Evolutionary conservation across 2,888 invertebrate species (phyloP).

Genomic region (Molorchus minor): DNA sequence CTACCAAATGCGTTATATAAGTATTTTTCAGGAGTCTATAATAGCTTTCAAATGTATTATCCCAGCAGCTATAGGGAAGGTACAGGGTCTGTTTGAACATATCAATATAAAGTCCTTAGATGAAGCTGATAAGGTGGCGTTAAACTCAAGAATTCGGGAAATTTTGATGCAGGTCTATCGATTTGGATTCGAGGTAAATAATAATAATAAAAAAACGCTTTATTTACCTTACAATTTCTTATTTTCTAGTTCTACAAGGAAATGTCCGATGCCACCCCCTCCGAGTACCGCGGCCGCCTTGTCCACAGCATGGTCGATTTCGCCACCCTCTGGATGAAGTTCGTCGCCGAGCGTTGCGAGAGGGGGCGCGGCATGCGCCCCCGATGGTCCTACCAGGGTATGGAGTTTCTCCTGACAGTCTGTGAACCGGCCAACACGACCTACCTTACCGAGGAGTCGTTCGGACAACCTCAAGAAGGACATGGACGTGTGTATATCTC

Average conservation of each 20-base stretch:
- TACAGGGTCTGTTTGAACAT: constrained; percentile 66
- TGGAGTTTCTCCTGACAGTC: constrained; percentile 86
- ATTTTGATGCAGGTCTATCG: constrained; percentile 88
- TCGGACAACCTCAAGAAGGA: constrained; percentile 77
- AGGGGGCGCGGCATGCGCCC: constrained; percentile 77
- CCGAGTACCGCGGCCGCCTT: constrained; percentile 61
- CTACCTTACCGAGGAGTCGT: constrained; percentile 79
- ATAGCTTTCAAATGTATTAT: constrained; percentile 68
- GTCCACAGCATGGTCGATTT: constrained; percentile 73
- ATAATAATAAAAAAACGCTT: too few species aligned
- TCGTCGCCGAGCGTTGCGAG: constrained; percentile 86
- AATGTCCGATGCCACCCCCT: constrained; percentile 69
- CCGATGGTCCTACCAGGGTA: constrained; percentile 88
- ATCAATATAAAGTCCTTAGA: constrained; percentile 65
- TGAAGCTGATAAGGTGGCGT: constrained; percentile 68
- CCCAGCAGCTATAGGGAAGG: constrained; percentile 66
- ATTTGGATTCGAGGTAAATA: constrained; percentile 84
- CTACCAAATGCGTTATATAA: too few species aligned
- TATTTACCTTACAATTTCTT: too few species aligned
- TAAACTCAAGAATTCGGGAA: constrained; percentile 75
- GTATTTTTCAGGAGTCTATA: constrained; percentile 66
- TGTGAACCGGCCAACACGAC: constrained; percentile 85
- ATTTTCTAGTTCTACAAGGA: constrained; percentile 80
- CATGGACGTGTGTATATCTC: constrained; percentile 87
- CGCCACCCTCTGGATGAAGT: constrained; percentile 88